Percentiles rank a stretch among this genome's conserved stretches.
phyloP scores from a whole-genome alignment of 2,888 invertebrate species.

The Panzeria rudis region DNA sequence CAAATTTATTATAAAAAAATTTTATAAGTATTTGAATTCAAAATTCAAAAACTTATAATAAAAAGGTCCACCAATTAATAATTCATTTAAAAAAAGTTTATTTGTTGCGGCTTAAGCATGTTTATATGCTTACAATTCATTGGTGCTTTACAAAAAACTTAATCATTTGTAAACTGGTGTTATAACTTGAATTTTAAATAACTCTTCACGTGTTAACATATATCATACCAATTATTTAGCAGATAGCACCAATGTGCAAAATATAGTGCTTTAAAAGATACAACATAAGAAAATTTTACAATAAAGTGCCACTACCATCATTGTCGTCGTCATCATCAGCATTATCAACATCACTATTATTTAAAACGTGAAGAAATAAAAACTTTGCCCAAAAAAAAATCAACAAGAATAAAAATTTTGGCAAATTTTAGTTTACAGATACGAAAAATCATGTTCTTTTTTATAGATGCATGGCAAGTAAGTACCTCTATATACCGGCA shows the following conservation, averaged over 20 bases:
- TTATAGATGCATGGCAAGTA: constrained; percentile 17
- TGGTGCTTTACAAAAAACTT: too few species aligned
- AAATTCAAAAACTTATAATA: too few species aligned
- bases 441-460: background rate
- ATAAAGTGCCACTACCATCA: background rate
- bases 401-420: constrained; percentile 21
- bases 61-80: too few species aligned
- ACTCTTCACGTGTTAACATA: too few species aligned
- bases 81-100: too few species aligned
- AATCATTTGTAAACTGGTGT: too few species aligned
- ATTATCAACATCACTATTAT: constrained; percentile 53
- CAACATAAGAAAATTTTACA: background rate
- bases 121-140: too few species aligned
- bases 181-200: too few species aligned
- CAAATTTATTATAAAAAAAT: too few species aligned
- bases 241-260: background rate
- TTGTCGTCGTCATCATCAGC: constrained; percentile 16
- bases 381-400: background rate
- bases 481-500: constrained; percentile 59
- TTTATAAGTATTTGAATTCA: too few species aligned
- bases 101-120: too few species aligned
- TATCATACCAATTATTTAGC: too few species aligned
- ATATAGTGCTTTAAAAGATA: background rate
- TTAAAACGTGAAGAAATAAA: constrained; percentile 58
- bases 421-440: constrained; percentile 11